phyloP scores from a whole-genome alignment of 1,140 invertebrate species.

The Pseudoatta argentina region DNA sequence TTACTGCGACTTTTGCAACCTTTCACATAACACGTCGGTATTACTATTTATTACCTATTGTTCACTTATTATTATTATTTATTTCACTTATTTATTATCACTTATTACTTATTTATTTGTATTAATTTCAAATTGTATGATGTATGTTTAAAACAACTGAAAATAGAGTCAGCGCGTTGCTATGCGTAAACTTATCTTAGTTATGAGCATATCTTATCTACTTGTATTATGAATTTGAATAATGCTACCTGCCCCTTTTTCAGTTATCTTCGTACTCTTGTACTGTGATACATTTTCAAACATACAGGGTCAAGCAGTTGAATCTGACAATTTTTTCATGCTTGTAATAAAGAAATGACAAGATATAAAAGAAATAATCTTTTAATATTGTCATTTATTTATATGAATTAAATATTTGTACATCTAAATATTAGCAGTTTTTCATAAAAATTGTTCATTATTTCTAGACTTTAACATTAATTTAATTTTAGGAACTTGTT shows the following conservation, averaged over 20 bases:
- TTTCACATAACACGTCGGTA: no score
- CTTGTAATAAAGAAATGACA: neutral
- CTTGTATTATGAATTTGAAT: neutral
- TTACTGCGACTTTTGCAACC: no score
- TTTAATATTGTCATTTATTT: neutral
- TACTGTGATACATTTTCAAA: conserved; percentile 47
- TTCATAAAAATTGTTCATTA: conserved; percentile 9
- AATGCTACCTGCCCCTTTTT: conserved; percentile 26
- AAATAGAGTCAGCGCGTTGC: no score
- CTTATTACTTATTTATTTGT: no score
- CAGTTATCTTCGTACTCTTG: conserved; percentile 28
- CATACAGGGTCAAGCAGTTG: neutral
- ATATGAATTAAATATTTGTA: neutral
- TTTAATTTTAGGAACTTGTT: neutral
- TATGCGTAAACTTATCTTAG: no score
- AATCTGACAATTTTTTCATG: neutral
- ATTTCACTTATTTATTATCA: no score
- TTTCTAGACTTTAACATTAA: neutral
- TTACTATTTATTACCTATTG: no score
- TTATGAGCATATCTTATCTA: no score
- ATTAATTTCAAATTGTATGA: no score
- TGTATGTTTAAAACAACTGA: no score
- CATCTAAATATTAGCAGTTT: neutral
- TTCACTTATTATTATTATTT: no score
- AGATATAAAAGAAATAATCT: neutral